These are phyloP conservation scores for Elmis aenea DNA, from an alignment of 2,888 invertebrate species.

Conservation along the genomic window DNA sequence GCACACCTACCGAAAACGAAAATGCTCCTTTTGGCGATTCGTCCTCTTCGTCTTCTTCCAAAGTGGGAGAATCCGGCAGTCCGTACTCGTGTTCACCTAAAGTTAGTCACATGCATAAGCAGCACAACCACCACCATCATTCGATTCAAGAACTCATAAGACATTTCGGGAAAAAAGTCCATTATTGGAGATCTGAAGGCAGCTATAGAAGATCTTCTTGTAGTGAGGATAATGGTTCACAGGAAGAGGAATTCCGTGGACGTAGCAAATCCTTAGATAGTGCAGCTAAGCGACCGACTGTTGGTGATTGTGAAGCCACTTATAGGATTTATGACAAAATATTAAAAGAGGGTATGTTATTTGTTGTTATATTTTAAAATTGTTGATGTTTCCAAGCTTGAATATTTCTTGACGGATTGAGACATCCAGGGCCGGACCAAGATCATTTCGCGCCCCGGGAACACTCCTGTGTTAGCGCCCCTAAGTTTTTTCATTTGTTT, in stretches of 20 bases:
- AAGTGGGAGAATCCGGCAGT: conserved; percentile 1
- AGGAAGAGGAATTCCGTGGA: conserved; percentile 64
- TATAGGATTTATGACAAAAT: conserved; percentile 78
- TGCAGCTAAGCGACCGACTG: conserved; percentile 48
- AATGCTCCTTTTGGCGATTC: conserved; percentile 27
- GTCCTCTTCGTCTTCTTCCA: conserved; percentile 17
- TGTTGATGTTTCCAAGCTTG: too few species aligned
- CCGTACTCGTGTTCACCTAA: conserved; percentile 25
- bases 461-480: too few species aligned
- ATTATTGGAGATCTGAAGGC: conserved; percentile 60
- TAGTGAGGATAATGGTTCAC: conserved; percentile 44
- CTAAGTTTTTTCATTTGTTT: too few species aligned
- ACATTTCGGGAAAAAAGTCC: conserved; percentile 70
- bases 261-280: conserved; percentile 76
- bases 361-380: too few species aligned
- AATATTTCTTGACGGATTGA: too few species aligned
- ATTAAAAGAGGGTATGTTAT: conserved; percentile 60
- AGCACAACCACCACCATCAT: conserved; percentile 51
- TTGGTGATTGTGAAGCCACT: conserved; percentile 73
- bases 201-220: conserved; percentile 38
- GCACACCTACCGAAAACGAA: conserved; percentile 32
- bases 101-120: conserved; percentile 27
- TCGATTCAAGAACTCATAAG: conserved; percentile 73
- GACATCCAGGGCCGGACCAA: too few species aligned
- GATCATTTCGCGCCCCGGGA: too few species aligned